phyloP scores from a whole-genome alignment of 2,797 vertebrate genomes.

The Anguilla anguilla region DNA sequence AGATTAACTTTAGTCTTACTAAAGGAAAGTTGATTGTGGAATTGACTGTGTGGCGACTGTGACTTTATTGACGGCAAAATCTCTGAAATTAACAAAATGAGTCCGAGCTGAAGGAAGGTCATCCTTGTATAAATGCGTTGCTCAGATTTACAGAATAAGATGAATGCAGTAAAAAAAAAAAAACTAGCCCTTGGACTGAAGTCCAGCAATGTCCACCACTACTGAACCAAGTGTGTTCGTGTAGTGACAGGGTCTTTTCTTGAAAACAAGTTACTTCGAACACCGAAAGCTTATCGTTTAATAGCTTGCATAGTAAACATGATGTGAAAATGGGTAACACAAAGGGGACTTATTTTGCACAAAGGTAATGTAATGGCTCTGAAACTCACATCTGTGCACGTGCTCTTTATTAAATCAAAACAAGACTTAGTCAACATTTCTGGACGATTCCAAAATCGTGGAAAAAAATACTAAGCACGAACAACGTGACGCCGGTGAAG shows the following conservation, averaged over 20 bases:
- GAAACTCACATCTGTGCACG: neutral
- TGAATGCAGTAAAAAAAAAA: neutral
- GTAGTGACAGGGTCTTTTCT: conserved; percentile 48
- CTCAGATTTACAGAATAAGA: neutral
- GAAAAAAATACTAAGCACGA: neutral
- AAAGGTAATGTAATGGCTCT: neutral
- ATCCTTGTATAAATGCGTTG: neutral
- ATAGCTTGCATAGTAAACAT: no score
- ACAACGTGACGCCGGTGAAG: neutral
- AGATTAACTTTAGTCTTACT: no score
- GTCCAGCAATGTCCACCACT: conserved; percentile 28
- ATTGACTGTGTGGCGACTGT: neutral
- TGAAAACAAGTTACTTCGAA: neutral
- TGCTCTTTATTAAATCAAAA: neutral
- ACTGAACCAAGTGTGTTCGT: conserved; percentile 26
- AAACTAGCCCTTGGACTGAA: conserved; percentile 23
- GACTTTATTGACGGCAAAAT: neutral
- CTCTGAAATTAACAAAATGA: neutral
- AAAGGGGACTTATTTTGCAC: no score
- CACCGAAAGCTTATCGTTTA: neutral
- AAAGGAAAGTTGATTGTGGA: neutral
- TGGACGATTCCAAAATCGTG: neutral
- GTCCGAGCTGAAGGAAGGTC: neutral
- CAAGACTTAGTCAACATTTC: neutral
- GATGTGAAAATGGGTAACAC: no score